These are phyloP conservation scores for Pandemis cinnamomeana DNA, from an alignment of 2,888 invertebrate genomes.

Conservation along the genomic window DNA sequence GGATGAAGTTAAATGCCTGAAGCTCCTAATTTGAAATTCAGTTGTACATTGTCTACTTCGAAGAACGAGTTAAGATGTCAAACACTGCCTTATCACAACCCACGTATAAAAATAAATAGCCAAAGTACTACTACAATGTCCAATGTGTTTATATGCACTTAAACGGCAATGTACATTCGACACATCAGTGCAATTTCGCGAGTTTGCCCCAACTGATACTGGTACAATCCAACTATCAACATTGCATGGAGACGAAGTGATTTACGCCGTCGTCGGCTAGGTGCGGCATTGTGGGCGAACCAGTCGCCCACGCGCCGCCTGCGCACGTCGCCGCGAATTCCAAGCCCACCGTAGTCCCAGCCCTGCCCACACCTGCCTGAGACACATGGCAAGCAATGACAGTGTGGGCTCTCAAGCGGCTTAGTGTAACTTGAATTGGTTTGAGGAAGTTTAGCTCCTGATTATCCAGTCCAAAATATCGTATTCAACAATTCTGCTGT, in stretches of 20 bases:
- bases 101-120: not conserved
- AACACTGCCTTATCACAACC: not conserved
- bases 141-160: not conserved
- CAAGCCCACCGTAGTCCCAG: conserved; percentile 61
- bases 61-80: not conserved
- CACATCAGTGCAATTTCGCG: conserved; percentile 30
- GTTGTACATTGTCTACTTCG: not conserved
- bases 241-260: conserved; percentile 57
- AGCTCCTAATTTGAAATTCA: not conserved
- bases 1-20: no score
- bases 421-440: conserved; percentile 35
- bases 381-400: conserved; percentile 35
- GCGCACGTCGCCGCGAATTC: conserved; percentile 71
- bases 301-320: conserved; percentile 66
- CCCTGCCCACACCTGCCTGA: conserved; percentile 41
- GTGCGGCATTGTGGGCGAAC: conserved; percentile 79
- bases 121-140: not conserved
- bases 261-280: conserved; percentile 73
- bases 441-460: conserved; percentile 17
- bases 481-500: not conserved
- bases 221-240: conserved; percentile 46
- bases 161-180: conserved; percentile 1
- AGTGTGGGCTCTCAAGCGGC: conserved; percentile 38
- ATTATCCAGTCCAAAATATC: not conserved
- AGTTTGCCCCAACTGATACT: conserved; percentile 14